Conservation (phyloP, 2,888 invertebrate genomes). For the Lumbricus terrestris region DNA sequence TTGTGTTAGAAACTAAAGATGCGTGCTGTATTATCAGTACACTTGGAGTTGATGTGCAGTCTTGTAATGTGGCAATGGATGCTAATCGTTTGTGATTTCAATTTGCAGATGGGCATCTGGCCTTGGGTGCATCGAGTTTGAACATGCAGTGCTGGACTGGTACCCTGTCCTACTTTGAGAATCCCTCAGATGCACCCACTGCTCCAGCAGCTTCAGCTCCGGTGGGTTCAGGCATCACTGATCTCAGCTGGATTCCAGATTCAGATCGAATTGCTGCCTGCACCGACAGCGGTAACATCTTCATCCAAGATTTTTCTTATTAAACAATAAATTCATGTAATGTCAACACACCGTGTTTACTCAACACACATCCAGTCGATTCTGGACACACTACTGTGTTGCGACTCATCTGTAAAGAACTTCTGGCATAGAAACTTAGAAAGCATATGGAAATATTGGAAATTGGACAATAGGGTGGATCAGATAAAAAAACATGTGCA, state of each 20-base stretch:
- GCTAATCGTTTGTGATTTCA: not conserved
- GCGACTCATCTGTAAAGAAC: too few species aligned
- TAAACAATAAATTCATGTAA: not conserved
- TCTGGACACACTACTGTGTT: too few species aligned
- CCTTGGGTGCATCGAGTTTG: not conserved
- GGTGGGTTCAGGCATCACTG: not conserved
- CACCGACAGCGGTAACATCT: not conserved
- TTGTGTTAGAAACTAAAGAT: not conserved
- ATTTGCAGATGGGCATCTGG: not conserved
- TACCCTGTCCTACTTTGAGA: not conserved
- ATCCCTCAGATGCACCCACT: not conserved
- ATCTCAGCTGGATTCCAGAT: not conserved
- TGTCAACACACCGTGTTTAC: too few species aligned
- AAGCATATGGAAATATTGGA: too few species aligned
- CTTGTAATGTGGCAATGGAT: not conserved
- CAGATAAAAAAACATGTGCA: too few species aligned
- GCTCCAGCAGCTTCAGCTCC: not conserved
- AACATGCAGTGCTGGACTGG: slow-evolving; percentile 5
- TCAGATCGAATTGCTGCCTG: not conserved
- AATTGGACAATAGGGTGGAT: too few species aligned
- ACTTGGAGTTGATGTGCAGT: not conserved
- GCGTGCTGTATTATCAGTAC: not conserved
- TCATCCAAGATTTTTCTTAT: not conserved
- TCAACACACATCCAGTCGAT: too few species aligned
- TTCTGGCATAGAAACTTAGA: too few species aligned